Conservation (phyloP, 2,113 vertebrate species). For the Neodon shergylaensis region DNA sequence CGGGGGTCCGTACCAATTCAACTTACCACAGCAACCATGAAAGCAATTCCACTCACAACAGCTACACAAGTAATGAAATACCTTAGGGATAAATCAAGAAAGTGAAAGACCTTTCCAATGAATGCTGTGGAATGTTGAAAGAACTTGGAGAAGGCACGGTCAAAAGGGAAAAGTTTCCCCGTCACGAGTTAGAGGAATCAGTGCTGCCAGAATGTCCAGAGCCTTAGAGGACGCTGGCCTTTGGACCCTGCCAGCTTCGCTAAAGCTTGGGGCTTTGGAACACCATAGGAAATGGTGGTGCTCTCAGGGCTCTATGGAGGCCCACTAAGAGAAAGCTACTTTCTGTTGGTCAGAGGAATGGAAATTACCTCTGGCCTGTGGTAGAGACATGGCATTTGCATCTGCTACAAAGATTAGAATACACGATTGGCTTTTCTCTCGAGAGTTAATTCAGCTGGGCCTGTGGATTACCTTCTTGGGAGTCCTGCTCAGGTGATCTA, state of each 20-base stretch:
- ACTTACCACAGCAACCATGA: background rate
- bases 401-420: background rate
- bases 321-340: background rate
- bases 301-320: background rate
- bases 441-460: background rate
- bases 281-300: background rate
- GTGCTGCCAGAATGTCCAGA: no score
- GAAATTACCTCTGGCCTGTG: background rate
- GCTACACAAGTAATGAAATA: background rate
- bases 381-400: background rate
- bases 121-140: background rate
- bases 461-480: background rate
- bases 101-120: background rate
- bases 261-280: background rate
- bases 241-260: background rate
- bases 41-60: background rate
- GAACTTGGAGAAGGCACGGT: background rate
- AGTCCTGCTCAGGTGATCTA: background rate
- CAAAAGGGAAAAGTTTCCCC: background rate
- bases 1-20: background rate
- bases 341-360: background rate
- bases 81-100: background rate
- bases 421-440: background rate
- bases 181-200: no score
- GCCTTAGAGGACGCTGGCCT: background rate